Evolutionary conservation across 2,797 vertebrate genomes (phyloP), one percentile per base, ranked within the genome.

Genomic region (Adelosebastes latens): DNA sequence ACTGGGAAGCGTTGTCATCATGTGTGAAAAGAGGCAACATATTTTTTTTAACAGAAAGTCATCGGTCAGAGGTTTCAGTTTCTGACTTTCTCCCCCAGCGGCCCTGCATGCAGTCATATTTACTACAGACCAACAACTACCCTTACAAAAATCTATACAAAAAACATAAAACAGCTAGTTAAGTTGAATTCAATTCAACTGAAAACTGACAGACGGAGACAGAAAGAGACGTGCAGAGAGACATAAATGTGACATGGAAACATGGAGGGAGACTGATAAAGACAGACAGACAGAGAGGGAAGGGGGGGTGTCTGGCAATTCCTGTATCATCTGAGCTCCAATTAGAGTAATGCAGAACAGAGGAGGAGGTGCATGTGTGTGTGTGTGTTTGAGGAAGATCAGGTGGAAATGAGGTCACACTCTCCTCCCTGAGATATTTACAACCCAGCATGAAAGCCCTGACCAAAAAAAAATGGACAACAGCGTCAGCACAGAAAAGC

Each of bases 331-430:
- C 78, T 75, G 72, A 88, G 72, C 80, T 82, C 85, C 85, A 90
- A 91, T 93, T 93, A 91, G 73, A 91, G 88, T 83, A 89, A 92
- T 93, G 89, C 73, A 87, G 75, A 89, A 74, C 32, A 58, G 75
- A 82, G 78, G 29, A 69, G 82, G 58, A 79, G 72, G 46, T 74
- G 78, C 18, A 20, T 72, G 61, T 64, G 39, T 42, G 27, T 29
- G 27, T 72, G 60, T 68, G 66, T 69, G 67, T 83, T 74, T 72
- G 69, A n/a, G 16, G 52, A 75, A 81, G 73, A 79, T 83, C 87
- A 86, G 91, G 86, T 89, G 85, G 87, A 93, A 93, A 93, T 46
- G 61, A 95, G 91, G 91, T 93, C 91, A 91, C 67, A 46, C 76
- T 81, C 79, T 87, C 83, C 82, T 91, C 74, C 61, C 74, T 93